Percentiles rank a stretch among this genome's conserved stretches.
These are phyloP conservation scores for Heteractis magnifica DNA, from an alignment of 92 coral and sea anemone genomes.

Conservation along the genomic window DNA sequence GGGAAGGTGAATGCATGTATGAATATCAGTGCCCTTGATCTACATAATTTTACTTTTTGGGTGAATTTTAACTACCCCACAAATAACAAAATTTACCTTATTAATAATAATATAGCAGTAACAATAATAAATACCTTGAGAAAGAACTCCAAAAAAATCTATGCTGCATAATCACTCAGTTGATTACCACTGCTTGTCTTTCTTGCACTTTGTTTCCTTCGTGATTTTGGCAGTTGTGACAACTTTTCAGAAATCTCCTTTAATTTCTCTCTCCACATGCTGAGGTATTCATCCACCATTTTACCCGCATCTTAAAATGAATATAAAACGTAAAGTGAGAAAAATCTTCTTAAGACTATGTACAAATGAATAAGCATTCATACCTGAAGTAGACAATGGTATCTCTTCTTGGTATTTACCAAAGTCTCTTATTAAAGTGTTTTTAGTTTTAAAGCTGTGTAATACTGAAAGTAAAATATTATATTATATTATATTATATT, in stretches of 20 bases:
- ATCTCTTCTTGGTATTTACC: constrained; percentile 22
- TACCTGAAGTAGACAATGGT: constrained; percentile 11
- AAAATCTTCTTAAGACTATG: neutral
- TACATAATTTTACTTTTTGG: too few species aligned
- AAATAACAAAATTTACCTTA: too few species aligned
- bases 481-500: too few species aligned
- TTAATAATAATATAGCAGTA: neutral
- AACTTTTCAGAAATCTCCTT: neutral
- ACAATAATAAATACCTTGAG: constrained; percentile 20
- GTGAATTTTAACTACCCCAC: too few species aligned
- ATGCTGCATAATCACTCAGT: constrained; percentile 30
- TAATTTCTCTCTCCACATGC: neutral
- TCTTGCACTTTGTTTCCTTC: neutral
- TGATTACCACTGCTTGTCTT: neutral
- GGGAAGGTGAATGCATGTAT: too few species aligned
- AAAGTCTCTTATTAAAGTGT: constrained; percentile 21
- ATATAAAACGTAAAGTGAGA: neutral
- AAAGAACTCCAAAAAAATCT: constrained; percentile 19
- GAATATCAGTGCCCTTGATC: too few species aligned
- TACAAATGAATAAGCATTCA: constrained; percentile 3
- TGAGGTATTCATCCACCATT: neutral
- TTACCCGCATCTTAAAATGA: neutral
- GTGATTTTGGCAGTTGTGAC: neutral
- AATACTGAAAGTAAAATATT: constrained; percentile 27
- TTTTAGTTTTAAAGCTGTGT: neutral